Evolutionary conservation across 2,797 vertebrate species (phyloP).

Genomic region (Serranus cabrilla): DNA sequence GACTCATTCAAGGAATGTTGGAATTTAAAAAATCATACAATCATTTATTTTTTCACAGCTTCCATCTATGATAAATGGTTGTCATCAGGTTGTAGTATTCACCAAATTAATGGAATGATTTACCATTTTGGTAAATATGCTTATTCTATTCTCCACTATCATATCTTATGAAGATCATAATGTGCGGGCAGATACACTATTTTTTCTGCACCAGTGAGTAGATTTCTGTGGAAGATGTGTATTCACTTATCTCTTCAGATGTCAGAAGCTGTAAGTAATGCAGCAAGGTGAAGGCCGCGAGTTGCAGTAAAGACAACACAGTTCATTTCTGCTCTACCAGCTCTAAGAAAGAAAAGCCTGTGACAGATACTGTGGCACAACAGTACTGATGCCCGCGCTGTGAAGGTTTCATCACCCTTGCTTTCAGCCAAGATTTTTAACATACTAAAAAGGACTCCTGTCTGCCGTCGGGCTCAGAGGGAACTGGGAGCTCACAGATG

Average conservation of each 20-base stretch:
- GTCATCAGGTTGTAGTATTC: no score
- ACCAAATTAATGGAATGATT: background rate
- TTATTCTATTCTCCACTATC: background rate
- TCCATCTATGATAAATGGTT: no score
- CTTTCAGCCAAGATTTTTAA: slow-evolving; percentile 28
- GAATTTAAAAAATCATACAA: no score
- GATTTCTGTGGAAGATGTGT: slow-evolving; percentile 23
- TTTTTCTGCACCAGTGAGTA: slow-evolving; percentile 14
- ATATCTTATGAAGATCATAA: background rate
- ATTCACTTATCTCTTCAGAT: slow-evolving; percentile 44
- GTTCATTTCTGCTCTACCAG: slow-evolving; percentile 37
- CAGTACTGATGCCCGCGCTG: slow-evolving; percentile 6
- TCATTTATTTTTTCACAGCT: no score
- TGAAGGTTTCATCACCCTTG: slow-evolving; percentile 33
- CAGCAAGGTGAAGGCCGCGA: slow-evolving; percentile 1
- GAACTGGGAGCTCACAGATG: slow-evolving; percentile 32
- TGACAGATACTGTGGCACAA: slow-evolving; percentile 28
- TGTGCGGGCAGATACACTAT: background rate
- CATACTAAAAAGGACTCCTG: slow-evolving; percentile 16
- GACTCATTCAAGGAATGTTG: no score
- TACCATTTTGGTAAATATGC: background rate
- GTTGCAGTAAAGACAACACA: slow-evolving; percentile 27
- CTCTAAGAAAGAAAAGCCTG: slow-evolving; percentile 24
- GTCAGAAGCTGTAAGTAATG: slow-evolving; percentile 33
- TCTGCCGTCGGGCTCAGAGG: slow-evolving; percentile 16